Conservation (phyloP, 2,888 invertebrate species). For the Elysia crispata region DNA sequence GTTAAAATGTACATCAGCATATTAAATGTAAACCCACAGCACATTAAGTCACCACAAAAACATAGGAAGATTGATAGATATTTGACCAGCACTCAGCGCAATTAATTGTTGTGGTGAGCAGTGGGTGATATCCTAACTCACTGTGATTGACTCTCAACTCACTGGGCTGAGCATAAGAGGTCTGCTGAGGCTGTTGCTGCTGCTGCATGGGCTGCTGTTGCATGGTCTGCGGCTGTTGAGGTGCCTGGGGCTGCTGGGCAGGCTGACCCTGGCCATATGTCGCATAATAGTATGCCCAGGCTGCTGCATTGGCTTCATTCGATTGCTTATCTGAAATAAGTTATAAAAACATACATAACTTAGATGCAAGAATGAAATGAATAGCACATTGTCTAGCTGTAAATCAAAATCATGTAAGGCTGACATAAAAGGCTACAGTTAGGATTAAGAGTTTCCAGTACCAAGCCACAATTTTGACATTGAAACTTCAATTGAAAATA, state of each 20-base stretch:
- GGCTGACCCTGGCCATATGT: slow-evolving; percentile 69
- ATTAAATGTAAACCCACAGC: no score
- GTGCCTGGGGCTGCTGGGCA: slow-evolving; percentile 57
- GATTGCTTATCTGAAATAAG: slow-evolving; percentile 57
- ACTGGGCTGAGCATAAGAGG: slow-evolving; percentile 52
- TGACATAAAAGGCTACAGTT: no score
- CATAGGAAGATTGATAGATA: no score
- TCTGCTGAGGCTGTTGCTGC: slow-evolving; percentile 68
- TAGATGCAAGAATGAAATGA: not conserved
- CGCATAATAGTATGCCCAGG: slow-evolving; percentile 79
- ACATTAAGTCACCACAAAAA: no score
- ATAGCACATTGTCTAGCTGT: no score
- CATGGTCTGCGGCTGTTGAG: slow-evolving; percentile 62
- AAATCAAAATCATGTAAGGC: no score
- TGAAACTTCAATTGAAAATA: no score
- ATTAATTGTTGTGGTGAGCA: not conserved
- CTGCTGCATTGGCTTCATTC: slow-evolving; percentile 78
- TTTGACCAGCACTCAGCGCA: no score
- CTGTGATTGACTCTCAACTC: slow-evolving; percentile 48
- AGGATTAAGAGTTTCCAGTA: no score
- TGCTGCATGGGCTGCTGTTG: slow-evolving; percentile 61
- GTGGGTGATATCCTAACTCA: slow-evolving; percentile 31
- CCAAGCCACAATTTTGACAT: no score
- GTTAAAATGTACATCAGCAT: no score
- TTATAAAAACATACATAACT: not conserved